These are phyloP conservation scores for Montifringilla adamsi DNA, from an alignment of 2,113 vertebrate species.

Conservation along the genomic window DNA sequence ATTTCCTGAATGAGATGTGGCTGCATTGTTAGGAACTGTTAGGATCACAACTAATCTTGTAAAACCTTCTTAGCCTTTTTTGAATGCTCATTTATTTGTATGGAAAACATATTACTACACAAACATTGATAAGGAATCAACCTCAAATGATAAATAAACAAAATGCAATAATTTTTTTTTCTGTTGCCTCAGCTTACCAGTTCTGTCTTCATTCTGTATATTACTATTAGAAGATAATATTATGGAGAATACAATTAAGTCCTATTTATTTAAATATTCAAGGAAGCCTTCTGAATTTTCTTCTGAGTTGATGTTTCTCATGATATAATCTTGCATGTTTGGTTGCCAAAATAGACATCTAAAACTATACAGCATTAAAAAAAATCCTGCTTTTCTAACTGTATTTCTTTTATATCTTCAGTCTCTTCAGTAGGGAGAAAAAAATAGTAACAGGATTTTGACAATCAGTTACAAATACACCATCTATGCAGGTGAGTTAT, in stretches of 20 bases:
- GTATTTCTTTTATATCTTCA: not conserved
- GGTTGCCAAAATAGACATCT: not conserved
- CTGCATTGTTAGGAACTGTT: not conserved
- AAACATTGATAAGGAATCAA: not conserved
- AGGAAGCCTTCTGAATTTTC: not conserved
- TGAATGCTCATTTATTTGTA: not conserved
- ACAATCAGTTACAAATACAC: not conserved
- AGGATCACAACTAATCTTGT: constrained; percentile 3
- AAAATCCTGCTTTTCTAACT: not conserved
- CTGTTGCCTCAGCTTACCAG: not conserved
- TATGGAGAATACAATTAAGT: not conserved
- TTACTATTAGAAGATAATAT: not conserved
- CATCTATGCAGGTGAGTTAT: not conserved
- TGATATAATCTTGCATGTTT: not conserved
- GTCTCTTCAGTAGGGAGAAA: not conserved
- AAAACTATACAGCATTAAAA: not conserved
- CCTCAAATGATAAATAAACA: not conserved
- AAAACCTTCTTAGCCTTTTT: not conserved
- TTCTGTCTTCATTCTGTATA: not conserved
- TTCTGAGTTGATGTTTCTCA: not conserved
- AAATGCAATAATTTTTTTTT: not conserved
- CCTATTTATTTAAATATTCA: not conserved
- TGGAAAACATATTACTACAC: not conserved
- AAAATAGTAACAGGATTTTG: not conserved
- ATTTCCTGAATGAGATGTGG: constrained; percentile 17